These are phyloP conservation scores for Fulmarus glacialis DNA, from an alignment of 2,113 vertebrate genomes.

Conservation along the genomic window DNA sequence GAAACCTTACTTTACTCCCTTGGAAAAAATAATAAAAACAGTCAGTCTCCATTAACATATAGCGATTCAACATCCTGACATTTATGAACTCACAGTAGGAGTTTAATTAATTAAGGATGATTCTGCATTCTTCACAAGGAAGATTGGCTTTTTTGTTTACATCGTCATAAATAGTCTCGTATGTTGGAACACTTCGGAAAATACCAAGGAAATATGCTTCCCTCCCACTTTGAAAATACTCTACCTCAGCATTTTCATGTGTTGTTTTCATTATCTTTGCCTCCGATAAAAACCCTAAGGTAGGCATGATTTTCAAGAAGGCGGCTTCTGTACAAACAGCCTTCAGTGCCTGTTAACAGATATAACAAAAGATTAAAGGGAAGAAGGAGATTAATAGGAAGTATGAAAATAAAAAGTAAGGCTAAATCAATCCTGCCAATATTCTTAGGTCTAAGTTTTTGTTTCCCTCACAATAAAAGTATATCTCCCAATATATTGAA, in stretches of 20 bases:
- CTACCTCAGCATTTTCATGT: background rate
- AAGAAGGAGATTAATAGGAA: background rate
- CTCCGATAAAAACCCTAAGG: slow-evolving; percentile 17
- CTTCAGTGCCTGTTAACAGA: background rate
- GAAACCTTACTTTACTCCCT: background rate
- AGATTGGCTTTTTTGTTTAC: slow-evolving; percentile 59
- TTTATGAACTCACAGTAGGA: slow-evolving; percentile 62
- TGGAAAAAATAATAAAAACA: background rate
- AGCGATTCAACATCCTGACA: background rate
- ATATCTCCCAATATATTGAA: background rate
- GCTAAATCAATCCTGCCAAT: background rate
- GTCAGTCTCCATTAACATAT: background rate
- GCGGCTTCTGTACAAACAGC: background rate
- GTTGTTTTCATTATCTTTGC: background rate
- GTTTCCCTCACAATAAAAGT: background rate
- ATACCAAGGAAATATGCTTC: slow-evolving; percentile 17
- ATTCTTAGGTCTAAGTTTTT: background rate
- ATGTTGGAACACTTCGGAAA: slow-evolving; percentile 34
- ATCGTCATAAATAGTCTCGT: slow-evolving; percentile 27
- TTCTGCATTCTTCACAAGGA: slow-evolving; percentile 49
- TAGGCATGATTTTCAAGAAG: background rate
- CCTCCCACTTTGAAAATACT: slow-evolving; percentile 19
- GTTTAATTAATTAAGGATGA: slow-evolving; percentile 64
- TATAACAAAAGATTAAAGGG: slow-evolving; percentile 19
- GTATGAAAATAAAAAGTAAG: background rate